Base-by-base conservation (phyloP, 1,140 invertebrate genomes). In the Tetranychus urticae region DNA sequence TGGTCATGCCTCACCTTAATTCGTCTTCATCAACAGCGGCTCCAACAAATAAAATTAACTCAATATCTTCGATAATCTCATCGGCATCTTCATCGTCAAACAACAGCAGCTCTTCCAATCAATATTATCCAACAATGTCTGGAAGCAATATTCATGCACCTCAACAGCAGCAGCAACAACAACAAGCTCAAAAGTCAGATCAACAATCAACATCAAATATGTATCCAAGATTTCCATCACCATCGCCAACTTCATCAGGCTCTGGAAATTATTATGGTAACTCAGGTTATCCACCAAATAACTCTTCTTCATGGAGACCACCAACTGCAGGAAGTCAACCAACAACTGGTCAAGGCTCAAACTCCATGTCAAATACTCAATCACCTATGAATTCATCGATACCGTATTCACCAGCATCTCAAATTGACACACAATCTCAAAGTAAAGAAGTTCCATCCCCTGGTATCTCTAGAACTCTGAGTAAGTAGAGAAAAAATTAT, bases 1-100 rank as follows among this genome's bases (percentile, higher is more conserved):
- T 92, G 84, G 87, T 92, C 14, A 83, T 90, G 74, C 87, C 88
- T 14, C 74, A 64, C 39, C 61, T 61, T 34, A 59, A 61, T 50
- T 58, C 56, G 12, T 42, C 67, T 42, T 42, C 39, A 6, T 42
- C 39, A 42, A 6, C 39, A 42, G 5, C 39, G 10, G 5, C 33
- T 31, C 10, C 55, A 35, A 35, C 33, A 56, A 35, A 56, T 14
- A 42, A 58, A 58, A 58, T 35, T n/a, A 58, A 46, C 36, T 58
- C 57, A 58, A 45, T 50, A 39, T 48, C 50, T 54, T 64, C 61
- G 33, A 52, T 34, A 52, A 35, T 56, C 23, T 45, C 61, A 50
- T 42, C 39, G 39, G 10, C 39, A 42, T 42, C 39, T 5, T 42
- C 39, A 42, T 52, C 50, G 7, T 52, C 50, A 52, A n/a, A 7